These are phyloP conservation scores for Schizotus pectinicornis DNA, from an alignment of 2,888 invertebrate genomes.

Conservation along the genomic window DNA sequence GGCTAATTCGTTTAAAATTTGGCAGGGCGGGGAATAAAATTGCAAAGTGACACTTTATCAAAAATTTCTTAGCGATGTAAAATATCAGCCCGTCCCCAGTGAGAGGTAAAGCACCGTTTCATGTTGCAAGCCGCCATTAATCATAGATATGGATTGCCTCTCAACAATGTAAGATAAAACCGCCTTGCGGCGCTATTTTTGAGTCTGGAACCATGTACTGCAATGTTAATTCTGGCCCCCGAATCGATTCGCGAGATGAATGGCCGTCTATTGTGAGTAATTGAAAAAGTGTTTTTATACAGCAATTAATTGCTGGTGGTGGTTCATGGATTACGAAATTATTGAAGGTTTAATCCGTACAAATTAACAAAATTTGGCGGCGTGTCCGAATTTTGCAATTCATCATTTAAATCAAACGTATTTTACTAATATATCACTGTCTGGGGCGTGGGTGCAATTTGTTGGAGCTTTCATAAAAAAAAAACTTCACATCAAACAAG, in stretches of 20 bases:
- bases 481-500: neutral
- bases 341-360: too few relatives aligned
- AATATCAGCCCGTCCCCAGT: conserved; percentile 40
- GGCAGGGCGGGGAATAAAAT: neutral
- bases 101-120: conserved; percentile 47
- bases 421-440: neutral
- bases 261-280: too few relatives aligned
- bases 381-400: neutral
- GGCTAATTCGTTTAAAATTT: too few relatives aligned
- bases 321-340: too few relatives aligned
- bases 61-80: conserved; percentile 42
- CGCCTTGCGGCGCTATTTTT: conserved; percentile 8
- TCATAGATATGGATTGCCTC: conserved; percentile 49
- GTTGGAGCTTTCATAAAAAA: neutral
- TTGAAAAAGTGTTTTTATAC: too few relatives aligned
- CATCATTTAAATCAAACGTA: neutral
- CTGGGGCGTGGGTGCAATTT: neutral
- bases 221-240: too few relatives aligned
- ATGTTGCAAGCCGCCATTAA: conserved; percentile 45
- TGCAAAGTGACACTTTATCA: conserved; percentile 37
- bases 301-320: too few relatives aligned
- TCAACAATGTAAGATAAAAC: conserved; percentile 39
- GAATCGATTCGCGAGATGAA: too few relatives aligned
- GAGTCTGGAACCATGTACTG: too few relatives aligned
- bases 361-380: too few relatives aligned